These are phyloP conservation scores for Sciurus niger DNA, from an alignment of 2,113 vertebrate species.

Conservation along the genomic window DNA sequence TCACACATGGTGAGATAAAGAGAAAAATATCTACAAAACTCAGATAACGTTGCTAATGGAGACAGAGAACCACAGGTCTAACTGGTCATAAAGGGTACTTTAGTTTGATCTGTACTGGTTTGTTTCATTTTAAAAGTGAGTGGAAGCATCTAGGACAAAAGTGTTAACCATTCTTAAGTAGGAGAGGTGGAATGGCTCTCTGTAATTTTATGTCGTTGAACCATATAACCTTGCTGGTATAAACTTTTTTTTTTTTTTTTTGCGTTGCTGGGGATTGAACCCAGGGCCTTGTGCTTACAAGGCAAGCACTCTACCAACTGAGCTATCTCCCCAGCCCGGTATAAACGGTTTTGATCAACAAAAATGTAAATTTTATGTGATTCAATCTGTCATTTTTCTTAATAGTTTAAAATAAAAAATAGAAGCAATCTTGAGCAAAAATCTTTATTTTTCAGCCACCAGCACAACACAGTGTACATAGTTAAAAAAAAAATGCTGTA, in stretches of 20 bases:
- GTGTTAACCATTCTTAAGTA: background rate
- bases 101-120: background rate
- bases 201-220: background rate
- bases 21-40: background rate
- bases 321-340: too few species aligned
- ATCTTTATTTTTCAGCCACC: background rate
- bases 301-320: too few species aligned
- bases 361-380: background rate
- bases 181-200: background rate
- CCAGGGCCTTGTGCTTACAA: too few species aligned
- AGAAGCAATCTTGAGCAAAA: background rate
- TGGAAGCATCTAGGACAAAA: background rate
- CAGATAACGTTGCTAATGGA: background rate
- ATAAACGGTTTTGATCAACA: background rate
- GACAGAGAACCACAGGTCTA: background rate
- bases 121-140: conserved; percentile 46
- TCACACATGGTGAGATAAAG: background rate
- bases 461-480: background rate
- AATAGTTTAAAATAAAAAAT: conserved; percentile 35
- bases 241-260: too few species aligned
- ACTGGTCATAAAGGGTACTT: background rate
- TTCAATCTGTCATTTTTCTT: conserved; percentile 3
- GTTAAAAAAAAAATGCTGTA: background rate
- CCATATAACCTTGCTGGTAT: background rate
- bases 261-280: too few species aligned